Evolutionary conservation across 2,888 invertebrate genomes (phyloP), one percentile per base, ranked within the genome.

Genomic region (Drosophila multiciliata): DNA sequence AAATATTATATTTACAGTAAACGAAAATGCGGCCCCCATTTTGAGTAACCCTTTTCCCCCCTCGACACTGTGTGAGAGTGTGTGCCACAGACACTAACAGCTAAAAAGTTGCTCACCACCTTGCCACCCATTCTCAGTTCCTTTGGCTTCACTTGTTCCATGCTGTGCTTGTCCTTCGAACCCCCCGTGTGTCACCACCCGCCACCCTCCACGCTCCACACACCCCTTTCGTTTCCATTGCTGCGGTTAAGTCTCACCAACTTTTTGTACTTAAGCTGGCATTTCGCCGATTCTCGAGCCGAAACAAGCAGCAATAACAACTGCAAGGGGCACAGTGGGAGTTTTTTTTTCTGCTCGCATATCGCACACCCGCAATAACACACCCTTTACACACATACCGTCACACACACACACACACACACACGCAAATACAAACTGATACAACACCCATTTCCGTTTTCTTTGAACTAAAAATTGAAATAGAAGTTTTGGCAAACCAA

Each of bases 1-100:
- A 87, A 87, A 90, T 89, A 83, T 87, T 82, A 87, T 89, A 89
- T 90, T 87, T 88, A 83, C 90, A 83, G 88, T 83, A 75, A 78
- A 78, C 69, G 76, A 77, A 85, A 82, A 77, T 77, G 72, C 62
- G 71, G 66, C 66, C 71, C 75, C 54, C 61, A 68, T 73, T 68
- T 63, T 61, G 59, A 55, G 35, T 35, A 50, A 60, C 59, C 70
- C 69, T 61, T 23, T 65, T 9, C 32, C 50, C 58, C 3, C 26
- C 3, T 0, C 29, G 29, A 29, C 6, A 29, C 38, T 61, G 48
- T 49, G 58, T 60, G 35, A 54, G 12, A 32, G 33, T 49, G 63
- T 58, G 70, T 66, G 58, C 61, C 62, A 49, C 65, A 74, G 29
- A 29, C 36, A 23, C 78, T 83, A 87, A 84, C 82, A 79, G 78